Evolutionary conservation across 2,113 vertebrate species (phyloP), one percentile per base, ranked within the genome.

Genomic region (Forbesichthys papilliferus): DNA sequence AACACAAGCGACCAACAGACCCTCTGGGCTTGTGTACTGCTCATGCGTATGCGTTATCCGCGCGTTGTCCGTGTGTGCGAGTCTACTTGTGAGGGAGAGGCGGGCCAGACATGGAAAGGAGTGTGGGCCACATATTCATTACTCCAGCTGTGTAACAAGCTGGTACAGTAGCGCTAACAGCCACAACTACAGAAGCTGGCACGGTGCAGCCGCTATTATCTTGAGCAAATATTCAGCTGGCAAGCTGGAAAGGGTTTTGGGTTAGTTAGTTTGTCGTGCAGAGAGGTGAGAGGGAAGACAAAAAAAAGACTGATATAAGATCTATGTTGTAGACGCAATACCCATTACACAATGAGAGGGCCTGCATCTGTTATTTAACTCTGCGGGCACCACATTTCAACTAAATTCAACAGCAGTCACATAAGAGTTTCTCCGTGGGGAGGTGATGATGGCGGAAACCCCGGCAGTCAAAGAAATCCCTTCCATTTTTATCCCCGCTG

Each of bases 101-200:
- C 13, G 42, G 34, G 66, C 8, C 56, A 14, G 57, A 62, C 56
- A 47, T 62, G 68, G 58, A 63, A 48, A 42, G 67, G 64, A 66
- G 36, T 72, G 64, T 69, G 66, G 80, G 69, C 61, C 59, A 68
- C 61, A 71, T 58, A 80, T 79, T 73, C 79, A 87, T 82, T 85
- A 81, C 68, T 84, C 79, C 87, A 83, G 84, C 86, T 87, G 88
- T 74, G 82, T 80, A 90, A 88, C 90, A 87, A 88, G 83, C 80
- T 68, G 69, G 86, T 87, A 65, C 77, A 82, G 78, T 78, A 77
- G 18, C 64, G 68, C 77, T 73, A 36, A 75, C 86, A 89, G 86
- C 83, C 85, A 82, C 84, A 86, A 80, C 86, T 87, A 80, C 71
- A 84, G 80, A 77, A 82, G 79, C 77, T 86, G 86, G 85, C 89